Percentiles rank a stretch among this genome's conserved stretches.
These are phyloP conservation scores for Alces alces DNA, from an alignment of 2,113 vertebrate genomes.

Conservation along the genomic window DNA sequence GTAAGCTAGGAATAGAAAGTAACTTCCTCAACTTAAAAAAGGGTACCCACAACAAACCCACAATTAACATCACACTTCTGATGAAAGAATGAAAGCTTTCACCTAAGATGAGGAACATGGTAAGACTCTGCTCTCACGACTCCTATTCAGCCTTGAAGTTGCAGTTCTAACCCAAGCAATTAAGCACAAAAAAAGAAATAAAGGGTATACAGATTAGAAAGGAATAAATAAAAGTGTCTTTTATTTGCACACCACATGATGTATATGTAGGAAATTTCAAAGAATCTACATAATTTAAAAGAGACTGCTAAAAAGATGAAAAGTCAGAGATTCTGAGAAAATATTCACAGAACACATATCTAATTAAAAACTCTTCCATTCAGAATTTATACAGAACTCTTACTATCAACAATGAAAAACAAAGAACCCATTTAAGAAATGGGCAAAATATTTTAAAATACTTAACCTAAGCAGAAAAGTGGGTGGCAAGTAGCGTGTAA, in stretches of 20 bases:
- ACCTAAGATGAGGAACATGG: not conserved
- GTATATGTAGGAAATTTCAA: not conserved
- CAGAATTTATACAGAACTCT: not conserved
- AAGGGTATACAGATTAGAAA: not conserved
- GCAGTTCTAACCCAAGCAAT: not conserved
- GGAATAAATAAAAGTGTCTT: not conserved
- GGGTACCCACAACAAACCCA: not conserved
- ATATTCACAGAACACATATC: not conserved
- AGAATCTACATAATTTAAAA: not conserved
- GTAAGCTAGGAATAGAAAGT: not conserved
- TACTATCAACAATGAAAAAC: not conserved
- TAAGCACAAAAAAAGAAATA: not conserved
- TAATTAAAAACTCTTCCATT: not conserved
- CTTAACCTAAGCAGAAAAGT: not conserved
- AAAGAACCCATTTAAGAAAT: not conserved
- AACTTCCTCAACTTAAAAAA: not conserved
- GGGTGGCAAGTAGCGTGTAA: not conserved
- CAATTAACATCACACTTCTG: not conserved
- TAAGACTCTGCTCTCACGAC: not conserved
- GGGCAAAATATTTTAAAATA: not conserved
- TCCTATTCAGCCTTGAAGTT: not conserved
- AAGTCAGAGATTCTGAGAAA: not conserved
- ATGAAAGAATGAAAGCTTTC: not conserved
- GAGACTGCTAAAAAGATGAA: not conserved
- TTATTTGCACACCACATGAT: not conserved